A percentile compares a stretch with the other conserved stretches of the same genome.
Conservation (phyloP, 2,888 invertebrate species). For the Smittia sp. region DNA sequence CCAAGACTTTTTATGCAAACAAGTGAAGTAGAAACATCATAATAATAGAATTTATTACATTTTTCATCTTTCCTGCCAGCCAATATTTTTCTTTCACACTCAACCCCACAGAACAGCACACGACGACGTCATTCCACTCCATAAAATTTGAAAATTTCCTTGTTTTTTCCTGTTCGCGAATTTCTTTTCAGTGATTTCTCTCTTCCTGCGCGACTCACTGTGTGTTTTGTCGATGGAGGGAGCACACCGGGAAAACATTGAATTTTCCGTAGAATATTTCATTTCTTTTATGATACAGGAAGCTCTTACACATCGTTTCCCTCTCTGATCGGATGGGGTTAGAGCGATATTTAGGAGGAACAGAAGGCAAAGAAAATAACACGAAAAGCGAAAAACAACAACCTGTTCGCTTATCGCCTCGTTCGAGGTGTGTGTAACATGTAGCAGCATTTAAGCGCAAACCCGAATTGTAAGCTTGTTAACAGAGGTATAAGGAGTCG, state of each 20-base stretch:
- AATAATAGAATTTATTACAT: slow-evolving; percentile 41
- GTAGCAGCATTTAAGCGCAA: neutral
- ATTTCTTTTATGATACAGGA: slow-evolving; percentile 31
- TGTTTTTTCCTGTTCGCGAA: slow-evolving; percentile 38
- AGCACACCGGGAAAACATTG: slow-evolving; percentile 17
- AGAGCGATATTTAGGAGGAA: neutral
- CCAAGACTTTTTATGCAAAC: slow-evolving; percentile 19
- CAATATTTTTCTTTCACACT: slow-evolving; percentile 34
- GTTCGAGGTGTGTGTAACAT: slow-evolving; percentile 29
- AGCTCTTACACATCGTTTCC: slow-evolving; percentile 25
- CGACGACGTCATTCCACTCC: slow-evolving; percentile 26
- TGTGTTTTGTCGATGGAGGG: neutral
- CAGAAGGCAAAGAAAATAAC: slow-evolving; percentile 11
- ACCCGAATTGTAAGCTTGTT: slow-evolving; percentile 15
- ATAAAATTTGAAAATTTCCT: slow-evolving; percentile 36
- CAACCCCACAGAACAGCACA: neutral
- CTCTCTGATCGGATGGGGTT: neutral
- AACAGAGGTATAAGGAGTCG: slow-evolving; percentile 28
- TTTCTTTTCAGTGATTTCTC: slow-evolving; percentile 26
- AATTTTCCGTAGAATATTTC: slow-evolving; percentile 31
- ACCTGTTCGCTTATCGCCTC: slow-evolving; percentile 38
- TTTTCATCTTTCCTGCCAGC: slow-evolving; percentile 35
- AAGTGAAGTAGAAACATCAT: slow-evolving; percentile 37
- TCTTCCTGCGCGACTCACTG: neutral
- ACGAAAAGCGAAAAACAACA: slow-evolving; percentile 37